Evolutionary conservation across 2,888 invertebrate species (phyloP), one percentile per base, ranked within the genome.

Genomic region (Luffia ferchaultella): DNA sequence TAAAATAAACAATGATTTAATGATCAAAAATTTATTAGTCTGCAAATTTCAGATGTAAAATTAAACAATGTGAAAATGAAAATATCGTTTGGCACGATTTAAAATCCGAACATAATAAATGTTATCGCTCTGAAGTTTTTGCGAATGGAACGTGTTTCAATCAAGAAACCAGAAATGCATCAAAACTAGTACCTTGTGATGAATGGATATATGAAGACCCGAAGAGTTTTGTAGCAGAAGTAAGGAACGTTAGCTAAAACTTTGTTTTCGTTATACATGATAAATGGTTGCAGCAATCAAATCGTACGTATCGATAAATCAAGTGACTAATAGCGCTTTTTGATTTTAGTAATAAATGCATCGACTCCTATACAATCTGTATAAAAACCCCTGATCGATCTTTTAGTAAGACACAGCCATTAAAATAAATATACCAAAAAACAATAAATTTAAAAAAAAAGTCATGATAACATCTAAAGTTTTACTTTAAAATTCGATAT

Each of bases 21-120:
- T n/a, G n/a, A n/a, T n/a, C n/a, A n/a, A n/a, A n/a, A n/a, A n/a
- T 40, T 40, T 40, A 12, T 40, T 40, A 40, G 40, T n/a, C n/a
- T n/a, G n/a, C n/a, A n/a, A n/a, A n/a, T 55, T 55, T n/a, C 49
- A 62, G 64, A 55, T 63, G 64, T 50, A 59, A 57, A 54, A 60
- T 63, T 19, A 60, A 59, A 15, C 50, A 56, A 42, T 63, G 63
- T 42, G 60, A 62, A 19, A 58, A 57, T 30, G 53, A 52, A 7
- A 47, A 57, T 15, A 46, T 56, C 19, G 18, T 20, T 18, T 60
- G 59, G 61, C 57, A 60, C 46, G 61, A 62, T 53, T 57, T 61
- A 44, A 56, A 61, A 5, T 54, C 58, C 2, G 60, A 62, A 1
- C 42, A 46, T 16, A 18, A 49, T 9, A 58, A 58, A 16, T 64